Conservation (phyloP, 2,113 vertebrate species). For the Antechinus flavipes region DNA sequence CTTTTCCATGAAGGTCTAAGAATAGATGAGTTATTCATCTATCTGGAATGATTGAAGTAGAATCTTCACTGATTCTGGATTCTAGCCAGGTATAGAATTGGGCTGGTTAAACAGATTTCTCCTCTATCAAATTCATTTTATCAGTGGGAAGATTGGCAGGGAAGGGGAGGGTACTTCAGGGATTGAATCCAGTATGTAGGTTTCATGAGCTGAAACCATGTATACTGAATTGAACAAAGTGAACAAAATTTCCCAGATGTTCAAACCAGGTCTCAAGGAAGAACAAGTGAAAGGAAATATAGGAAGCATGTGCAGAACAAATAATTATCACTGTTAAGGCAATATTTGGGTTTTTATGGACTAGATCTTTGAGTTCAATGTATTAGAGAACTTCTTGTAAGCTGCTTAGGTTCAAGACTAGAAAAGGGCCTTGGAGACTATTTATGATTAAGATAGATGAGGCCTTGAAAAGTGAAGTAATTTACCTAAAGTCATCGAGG, state of each 20-base stretch:
- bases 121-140: background rate
- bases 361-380: background rate
- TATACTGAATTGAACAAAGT: background rate
- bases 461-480: background rate
- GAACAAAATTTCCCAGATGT: background rate
- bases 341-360: background rate
- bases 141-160: background rate
- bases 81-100: background rate
- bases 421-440: background rate
- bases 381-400: background rate
- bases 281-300: background rate
- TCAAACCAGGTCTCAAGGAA: background rate
- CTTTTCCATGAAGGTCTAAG: background rate
- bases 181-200: too few species aligned
- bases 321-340: background rate
- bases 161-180: too few species aligned
- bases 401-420: background rate
- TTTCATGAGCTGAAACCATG: too few species aligned
- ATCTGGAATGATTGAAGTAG: background rate
- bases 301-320: background rate
- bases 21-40: background rate
- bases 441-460: background rate
- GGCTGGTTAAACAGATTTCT: conserved; percentile 1
- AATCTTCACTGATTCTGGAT: background rate
- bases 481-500: background rate